These are phyloP conservation scores for Neopelma chrysocephalum DNA, from an alignment of 2,797 vertebrate genomes.

Conservation along the genomic window DNA sequence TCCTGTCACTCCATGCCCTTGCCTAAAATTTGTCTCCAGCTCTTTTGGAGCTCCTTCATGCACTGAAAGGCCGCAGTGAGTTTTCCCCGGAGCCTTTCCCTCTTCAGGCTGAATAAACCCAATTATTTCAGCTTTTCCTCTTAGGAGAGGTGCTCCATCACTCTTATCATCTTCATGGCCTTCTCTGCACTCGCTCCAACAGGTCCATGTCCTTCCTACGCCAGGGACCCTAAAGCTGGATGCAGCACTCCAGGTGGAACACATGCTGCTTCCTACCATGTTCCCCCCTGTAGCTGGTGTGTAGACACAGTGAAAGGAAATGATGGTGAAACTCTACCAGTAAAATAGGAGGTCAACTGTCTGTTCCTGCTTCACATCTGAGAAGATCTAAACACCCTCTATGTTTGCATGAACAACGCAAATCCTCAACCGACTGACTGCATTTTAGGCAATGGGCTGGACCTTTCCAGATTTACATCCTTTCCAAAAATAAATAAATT, in stretches of 20 bases:
- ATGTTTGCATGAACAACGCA: neutral
- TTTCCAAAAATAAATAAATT: constrained; percentile 45
- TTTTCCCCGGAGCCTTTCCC: neutral
- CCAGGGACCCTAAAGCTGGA: neutral
- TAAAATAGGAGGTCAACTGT: neutral
- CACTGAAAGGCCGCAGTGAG: neutral
- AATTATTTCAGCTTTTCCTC: neutral
- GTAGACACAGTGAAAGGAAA: neutral
- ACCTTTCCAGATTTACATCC: neutral
- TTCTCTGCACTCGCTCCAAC: neutral
- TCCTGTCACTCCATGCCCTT: neutral
- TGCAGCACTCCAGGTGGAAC: neutral
- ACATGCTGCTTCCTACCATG: constrained; percentile 8
- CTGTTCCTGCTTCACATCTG: neutral
- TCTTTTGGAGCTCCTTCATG: neutral
- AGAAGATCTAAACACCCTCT: neutral
- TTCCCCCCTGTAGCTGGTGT: neutral
- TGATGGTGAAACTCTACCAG: neutral
- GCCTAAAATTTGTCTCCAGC: neutral
- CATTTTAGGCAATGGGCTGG: neutral
- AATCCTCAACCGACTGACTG: neutral
- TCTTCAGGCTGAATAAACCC: neutral
- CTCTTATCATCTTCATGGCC: neutral
- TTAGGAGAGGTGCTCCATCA: neutral
- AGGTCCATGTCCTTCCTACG: neutral